A percentile compares a stretch with the other conserved stretches of the same genome.
phyloP scores from a whole-genome alignment of 2,113 vertebrate genomes.

The Elgaria multicarinata region DNA sequence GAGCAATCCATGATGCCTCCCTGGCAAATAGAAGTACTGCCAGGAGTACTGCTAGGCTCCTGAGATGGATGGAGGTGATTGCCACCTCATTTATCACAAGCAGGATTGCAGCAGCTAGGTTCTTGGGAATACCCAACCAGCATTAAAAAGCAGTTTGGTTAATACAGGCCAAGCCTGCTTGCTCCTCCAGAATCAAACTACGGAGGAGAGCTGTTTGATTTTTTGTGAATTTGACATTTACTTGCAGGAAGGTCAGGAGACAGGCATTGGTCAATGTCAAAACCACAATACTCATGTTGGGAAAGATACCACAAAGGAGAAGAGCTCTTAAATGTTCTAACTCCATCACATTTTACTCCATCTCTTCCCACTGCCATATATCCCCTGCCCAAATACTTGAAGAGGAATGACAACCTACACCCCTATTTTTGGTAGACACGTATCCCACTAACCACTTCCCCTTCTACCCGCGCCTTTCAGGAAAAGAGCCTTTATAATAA shows the following conservation, averaged over 20 bases:
- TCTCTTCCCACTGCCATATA: background rate
- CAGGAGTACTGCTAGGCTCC: background rate
- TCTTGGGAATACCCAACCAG: background rate
- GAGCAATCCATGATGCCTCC: background rate
- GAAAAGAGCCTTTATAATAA: too few species aligned
- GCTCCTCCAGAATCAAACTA: background rate
- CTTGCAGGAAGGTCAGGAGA: background rate
- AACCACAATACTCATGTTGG: background rate
- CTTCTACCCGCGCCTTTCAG: background rate
- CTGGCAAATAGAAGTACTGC: background rate
- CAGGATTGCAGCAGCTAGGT: background rate
- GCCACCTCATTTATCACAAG: background rate
- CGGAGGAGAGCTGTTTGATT: background rate
- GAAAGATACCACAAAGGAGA: background rate
- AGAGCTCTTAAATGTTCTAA: too few species aligned
- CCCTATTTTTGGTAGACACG: background rate
- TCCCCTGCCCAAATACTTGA: background rate
- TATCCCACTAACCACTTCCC: background rate
- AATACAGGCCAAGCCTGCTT: background rate
- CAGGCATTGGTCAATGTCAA: too few species aligned
- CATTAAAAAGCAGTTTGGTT: background rate
- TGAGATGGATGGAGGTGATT: background rate
- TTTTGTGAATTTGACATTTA: background rate
- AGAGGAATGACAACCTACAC: background rate
- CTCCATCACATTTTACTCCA: background rate